Base-by-base conservation (phyloP, 2,888 invertebrate genomes). In the Chrysodeixis includens region DNA sequence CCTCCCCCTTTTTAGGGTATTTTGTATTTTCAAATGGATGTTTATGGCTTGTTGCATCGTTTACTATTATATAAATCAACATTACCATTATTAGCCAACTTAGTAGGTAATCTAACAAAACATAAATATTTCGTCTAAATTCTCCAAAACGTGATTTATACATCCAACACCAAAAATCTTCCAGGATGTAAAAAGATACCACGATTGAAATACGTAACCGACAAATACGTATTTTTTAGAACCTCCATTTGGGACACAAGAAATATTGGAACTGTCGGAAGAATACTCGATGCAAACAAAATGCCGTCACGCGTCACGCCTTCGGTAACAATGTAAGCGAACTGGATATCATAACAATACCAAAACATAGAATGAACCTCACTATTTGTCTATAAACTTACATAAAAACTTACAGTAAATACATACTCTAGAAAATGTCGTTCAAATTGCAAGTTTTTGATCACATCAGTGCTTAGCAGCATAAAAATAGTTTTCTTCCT, bases 221-320 rank as follows among this genome's bases (percentile, higher is more conserved):
- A 59, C 68, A 46, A 70, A 72, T 56, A 61, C 32, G 63, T 26
- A 62, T 78, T 60, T 70, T 67, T 78, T 71, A 73, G 74, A 54
- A 30, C 65, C 26, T 46, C 62, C 62, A 73, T 75, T 77, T 66
- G 68, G 69, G 67, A 54, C 63, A 66, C 56, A 58, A 76, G 69
- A 78, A 75, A 82, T 79, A 81, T 76, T 65, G 72, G 59, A 53
- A 51, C 64, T 62, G 77, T 69, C 71, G 76, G 74, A 74, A 79
- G 79, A 80, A 81, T 80, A 71, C 72, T 71, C 55, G 77, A 78
- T 74, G 78, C 75, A 79, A 82, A 81, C 74, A 74, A 76, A 84
- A 79, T 76, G 64, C 65, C 72, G 71, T 68, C 78, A 78, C 83
- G 80, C 65, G 55, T 63, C 26, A 26, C 26, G 26, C 40, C 46